Percentiles rank a stretch among this genome's conserved stretches.
Evolutionary conservation across 2,113 vertebrate genomes (phyloP).

Genomic region (Gymnocephalus cernua): DNA sequence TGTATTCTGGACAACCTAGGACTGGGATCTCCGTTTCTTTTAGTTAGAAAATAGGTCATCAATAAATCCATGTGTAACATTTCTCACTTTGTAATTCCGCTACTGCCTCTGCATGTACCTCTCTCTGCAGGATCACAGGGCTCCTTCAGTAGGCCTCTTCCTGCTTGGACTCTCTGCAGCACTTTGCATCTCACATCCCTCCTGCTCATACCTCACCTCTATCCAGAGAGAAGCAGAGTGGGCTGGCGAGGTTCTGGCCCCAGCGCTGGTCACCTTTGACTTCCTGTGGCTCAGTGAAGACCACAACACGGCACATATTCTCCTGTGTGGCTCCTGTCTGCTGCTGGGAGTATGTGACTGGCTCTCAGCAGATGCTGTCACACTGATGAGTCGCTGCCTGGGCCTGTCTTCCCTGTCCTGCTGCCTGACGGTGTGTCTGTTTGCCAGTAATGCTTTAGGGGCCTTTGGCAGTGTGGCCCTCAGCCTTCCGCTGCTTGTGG

Average conservation of each 20-base stretch:
- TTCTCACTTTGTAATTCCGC: neutral
- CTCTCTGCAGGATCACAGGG: slow-evolving; percentile 80
- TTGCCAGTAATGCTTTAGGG: slow-evolving; percentile 77
- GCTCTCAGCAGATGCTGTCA: slow-evolving; percentile 77
- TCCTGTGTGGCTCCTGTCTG: slow-evolving; percentile 79
- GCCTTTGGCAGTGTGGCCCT: slow-evolving; percentile 77
- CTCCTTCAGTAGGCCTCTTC: slow-evolving; percentile 81
- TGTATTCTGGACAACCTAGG: neutral
- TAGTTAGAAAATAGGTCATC: neutral
- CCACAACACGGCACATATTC: slow-evolving; percentile 75
- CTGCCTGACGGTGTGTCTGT: slow-evolving; percentile 82
- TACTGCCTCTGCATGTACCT: neutral
- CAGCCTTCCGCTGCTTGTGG: slow-evolving; percentile 76
- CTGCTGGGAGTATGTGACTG: slow-evolving; percentile 76
- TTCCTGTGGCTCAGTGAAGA: slow-evolving; percentile 86
- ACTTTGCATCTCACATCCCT: slow-evolving; percentile 54
- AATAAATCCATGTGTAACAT: neutral
- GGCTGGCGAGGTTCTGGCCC: slow-evolving; percentile 74
- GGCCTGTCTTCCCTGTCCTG: slow-evolving; percentile 82
- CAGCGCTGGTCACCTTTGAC: slow-evolving; percentile 79
- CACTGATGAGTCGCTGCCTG: slow-evolving; percentile 78
- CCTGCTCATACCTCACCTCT: slow-evolving; percentile 42
- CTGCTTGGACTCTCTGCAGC: slow-evolving; percentile 79
- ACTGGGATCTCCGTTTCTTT: neutral
- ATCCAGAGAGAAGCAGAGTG: slow-evolving; percentile 76